Evolutionary conservation across 2,113 vertebrate genomes (phyloP).

Genomic region (Indri indri): DNA sequence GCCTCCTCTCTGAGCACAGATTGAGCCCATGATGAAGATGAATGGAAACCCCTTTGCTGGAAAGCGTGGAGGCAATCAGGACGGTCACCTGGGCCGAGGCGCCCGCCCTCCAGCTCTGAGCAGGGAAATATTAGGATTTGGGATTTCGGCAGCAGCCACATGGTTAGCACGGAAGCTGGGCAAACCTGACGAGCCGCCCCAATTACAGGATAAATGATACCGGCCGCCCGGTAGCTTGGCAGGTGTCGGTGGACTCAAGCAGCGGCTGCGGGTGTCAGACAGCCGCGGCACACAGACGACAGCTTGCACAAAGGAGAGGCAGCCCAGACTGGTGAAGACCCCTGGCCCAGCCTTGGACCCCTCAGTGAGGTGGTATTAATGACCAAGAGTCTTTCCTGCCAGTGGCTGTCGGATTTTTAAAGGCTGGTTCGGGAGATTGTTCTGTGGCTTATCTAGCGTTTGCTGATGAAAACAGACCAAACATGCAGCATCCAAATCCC

Average conservation of each 20-base stretch:
- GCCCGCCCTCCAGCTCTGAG: neutral
- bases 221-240: neutral
- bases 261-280: neutral
- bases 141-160: neutral
- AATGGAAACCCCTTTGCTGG: conserved; percentile 56
- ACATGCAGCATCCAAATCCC: neutral
- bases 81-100: neutral
- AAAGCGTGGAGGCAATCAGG: conserved; percentile 5
- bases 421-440: neutral
- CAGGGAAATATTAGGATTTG: neutral
- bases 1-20: conserved; percentile 49
- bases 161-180: neutral
- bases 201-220: conserved; percentile 57
- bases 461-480: neutral
- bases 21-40: conserved; percentile 66
- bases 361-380: neutral
- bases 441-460: neutral
- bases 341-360: neutral
- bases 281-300: neutral
- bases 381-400: neutral
- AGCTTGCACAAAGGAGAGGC: neutral
- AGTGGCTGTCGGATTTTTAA: neutral
- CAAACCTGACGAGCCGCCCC: conserved; percentile 42
- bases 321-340: neutral
- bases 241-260: neutral